Evolutionary conservation across 2,888 invertebrate species (phyloP), one percentile per base, ranked within the genome.

Genomic region (Synanthedon vespiformis): DNA sequence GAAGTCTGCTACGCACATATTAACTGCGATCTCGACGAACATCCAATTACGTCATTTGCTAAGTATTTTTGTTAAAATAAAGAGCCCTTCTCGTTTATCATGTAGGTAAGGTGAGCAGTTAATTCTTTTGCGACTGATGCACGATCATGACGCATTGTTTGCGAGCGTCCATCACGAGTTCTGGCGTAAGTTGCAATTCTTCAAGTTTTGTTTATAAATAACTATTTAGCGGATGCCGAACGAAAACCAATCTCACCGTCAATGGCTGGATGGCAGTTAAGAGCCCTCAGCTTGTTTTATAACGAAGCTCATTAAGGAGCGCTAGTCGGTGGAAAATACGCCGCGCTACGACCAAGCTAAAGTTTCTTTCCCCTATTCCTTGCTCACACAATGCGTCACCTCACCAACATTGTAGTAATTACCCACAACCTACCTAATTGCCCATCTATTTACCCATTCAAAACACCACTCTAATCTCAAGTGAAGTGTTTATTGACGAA

Each of bases 181-280:
- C 61, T 65, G 34, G 67, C 64, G 67, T 67, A 67, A 65, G 63
- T 59, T 56, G 63, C 67, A 63, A 62, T 71, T 79, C 76, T 73
- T 77, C 74, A 68, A 72, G 76, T 74, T 80, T 78, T 65, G 61
- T 73, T 74, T 77, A 81, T 83, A 83, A 83, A 82, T 79, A 79
- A 79, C 74, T 79, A 82, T 80, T n/a, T 81, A 81, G 79, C 75
- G 80, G 74, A 75, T 70, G 66, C 74, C 75, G 73, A 80, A 80
- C 83, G 81, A 81, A 81, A 84, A 82, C 80, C 80, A 84, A 85
- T 85, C 78, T 82, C 74, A 65, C 73, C 63, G 73, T 14, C 48
- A 18, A 44, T 44, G 44, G 44, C 44, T 4, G 44, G 72, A 75
- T 80, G 81, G 80, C 79, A 81, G 77, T 77, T 83, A 79, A 82